Conservation (phyloP, 2,888 invertebrate species). For the Fragum whitleyi region DNA sequence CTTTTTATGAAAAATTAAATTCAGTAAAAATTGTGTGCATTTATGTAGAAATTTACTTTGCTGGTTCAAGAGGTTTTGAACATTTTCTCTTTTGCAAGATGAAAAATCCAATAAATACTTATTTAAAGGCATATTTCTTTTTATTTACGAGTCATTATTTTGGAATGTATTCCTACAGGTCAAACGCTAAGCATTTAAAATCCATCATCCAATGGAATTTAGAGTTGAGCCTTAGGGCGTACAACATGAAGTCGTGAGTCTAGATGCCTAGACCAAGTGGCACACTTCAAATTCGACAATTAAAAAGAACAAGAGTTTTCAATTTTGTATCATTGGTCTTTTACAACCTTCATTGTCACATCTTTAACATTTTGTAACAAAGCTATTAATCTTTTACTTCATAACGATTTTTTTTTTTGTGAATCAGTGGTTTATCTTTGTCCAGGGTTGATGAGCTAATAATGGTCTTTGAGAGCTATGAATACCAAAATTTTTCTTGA, state of each 20-base stretch:
- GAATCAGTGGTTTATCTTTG: too few relatives aligned
- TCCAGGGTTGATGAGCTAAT: too few relatives aligned
- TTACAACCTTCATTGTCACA: not conserved
- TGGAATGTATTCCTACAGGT: conserved; percentile 7
- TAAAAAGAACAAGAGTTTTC: conserved; percentile 3
- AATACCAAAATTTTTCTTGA: too few relatives aligned
- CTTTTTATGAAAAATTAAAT: too few relatives aligned
- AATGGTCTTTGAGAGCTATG: too few relatives aligned
- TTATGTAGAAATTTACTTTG: too few relatives aligned
- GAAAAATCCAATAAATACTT: too few relatives aligned
- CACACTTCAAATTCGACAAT: not conserved
- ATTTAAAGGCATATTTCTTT: too few relatives aligned
- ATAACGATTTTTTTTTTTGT: too few relatives aligned
- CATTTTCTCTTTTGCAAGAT: too few relatives aligned
- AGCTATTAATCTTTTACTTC: not conserved
- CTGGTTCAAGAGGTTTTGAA: too few relatives aligned
- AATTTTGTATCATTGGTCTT: conserved; percentile 9
- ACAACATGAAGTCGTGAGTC: not conserved
- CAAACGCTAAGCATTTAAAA: conserved; percentile 2
- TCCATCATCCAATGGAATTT: conserved; percentile 24
- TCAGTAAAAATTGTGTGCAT: too few relatives aligned
- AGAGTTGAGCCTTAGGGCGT: conserved; percentile 6
- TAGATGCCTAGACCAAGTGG: conserved; percentile 15
- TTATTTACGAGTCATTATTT: not conserved
- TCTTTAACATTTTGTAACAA: not conserved